phyloP scores from a whole-genome alignment of 2,797 vertebrate species.

The Siniperca undulata region DNA sequence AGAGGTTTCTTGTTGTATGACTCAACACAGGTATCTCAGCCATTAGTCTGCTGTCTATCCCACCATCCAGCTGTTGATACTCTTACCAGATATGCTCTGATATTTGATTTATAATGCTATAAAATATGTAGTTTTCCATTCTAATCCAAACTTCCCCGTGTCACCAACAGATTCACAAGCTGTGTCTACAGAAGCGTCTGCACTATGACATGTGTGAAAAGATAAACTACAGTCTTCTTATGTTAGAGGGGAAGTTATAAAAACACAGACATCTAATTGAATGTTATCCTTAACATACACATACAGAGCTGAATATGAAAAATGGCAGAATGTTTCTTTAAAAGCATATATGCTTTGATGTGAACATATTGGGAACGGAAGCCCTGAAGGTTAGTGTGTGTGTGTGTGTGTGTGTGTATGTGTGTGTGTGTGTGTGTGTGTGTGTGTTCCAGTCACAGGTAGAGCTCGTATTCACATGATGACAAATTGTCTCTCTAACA shows the following conservation, averaged over 20 bases:
- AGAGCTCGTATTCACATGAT: slow-evolving; percentile 49
- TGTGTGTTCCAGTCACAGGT: slow-evolving; percentile 46
- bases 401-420: neutral
- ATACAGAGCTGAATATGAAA: slow-evolving; percentile 48
- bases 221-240: too few species aligned
- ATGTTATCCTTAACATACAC: slow-evolving; percentile 58
- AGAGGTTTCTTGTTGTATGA: neutral
- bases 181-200: too few species aligned
- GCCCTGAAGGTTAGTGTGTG: slow-evolving; percentile 32
- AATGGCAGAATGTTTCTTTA: slow-evolving; percentile 38
- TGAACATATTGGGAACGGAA: slow-evolving; percentile 36
- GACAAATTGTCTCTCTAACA: slow-evolving; percentile 64
- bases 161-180: too few species aligned
- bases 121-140: neutral
- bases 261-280: slow-evolving; percentile 42
- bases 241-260: neutral
- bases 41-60: neutral
- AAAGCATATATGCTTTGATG: slow-evolving; percentile 42
- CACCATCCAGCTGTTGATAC: neutral
- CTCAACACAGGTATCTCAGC: neutral
- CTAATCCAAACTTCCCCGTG: neutral
- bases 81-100: neutral
- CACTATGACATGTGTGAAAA: too few species aligned
- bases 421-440: slow-evolving; percentile 39
- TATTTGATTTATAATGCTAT: neutral